A percentile compares a stretch with the other conserved stretches of the same genome.
Conservation (phyloP, 2,888 invertebrate genomes). For the Brenthis hecate region DNA sequence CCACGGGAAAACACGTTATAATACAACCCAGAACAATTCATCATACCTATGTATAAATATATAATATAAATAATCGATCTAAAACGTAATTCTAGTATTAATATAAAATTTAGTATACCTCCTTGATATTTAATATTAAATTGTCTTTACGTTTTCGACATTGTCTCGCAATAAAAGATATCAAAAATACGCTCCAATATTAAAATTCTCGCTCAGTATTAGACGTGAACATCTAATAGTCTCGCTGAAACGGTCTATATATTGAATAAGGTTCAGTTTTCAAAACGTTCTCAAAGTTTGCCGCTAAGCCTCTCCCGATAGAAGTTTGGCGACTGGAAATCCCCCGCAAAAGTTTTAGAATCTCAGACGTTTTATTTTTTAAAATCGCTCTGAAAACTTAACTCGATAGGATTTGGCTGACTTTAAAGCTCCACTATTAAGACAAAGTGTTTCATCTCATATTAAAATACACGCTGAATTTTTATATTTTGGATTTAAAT, state of each 20-base stretch:
- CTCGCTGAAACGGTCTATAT: slow-evolving; percentile 47
- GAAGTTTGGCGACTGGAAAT: slow-evolving; percentile 56
- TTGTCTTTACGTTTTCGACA: not conserved
- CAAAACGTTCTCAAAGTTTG: slow-evolving; percentile 50
- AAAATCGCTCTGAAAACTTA: slow-evolving; percentile 50
- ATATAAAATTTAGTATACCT: not conserved
- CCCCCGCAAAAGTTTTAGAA: slow-evolving; percentile 58
- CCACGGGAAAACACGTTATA: too few species aligned
- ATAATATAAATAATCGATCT: too few species aligned
- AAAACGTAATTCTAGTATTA: too few species aligned
- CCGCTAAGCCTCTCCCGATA: slow-evolving; percentile 58
- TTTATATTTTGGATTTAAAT: not conserved
- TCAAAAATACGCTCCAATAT: slow-evolving; percentile 13
- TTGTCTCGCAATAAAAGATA: slow-evolving; percentile 1
- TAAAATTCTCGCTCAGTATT: slow-evolving; percentile 28
- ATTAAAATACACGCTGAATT: slow-evolving; percentile 16
- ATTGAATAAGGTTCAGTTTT: slow-evolving; percentile 61
- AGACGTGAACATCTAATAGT: slow-evolving; percentile 49
- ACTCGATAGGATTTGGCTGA: slow-evolving; percentile 35
- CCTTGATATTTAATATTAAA: not conserved
- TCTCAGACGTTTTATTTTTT: slow-evolving; percentile 65
- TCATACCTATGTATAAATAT: too few species aligned
- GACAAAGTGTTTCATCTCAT: slow-evolving; percentile 28
- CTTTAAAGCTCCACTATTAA: slow-evolving; percentile 35
- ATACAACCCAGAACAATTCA: too few species aligned